Conservation (phyloP, 2,797 vertebrate genomes). For the Etheostoma perlongum region DNA sequence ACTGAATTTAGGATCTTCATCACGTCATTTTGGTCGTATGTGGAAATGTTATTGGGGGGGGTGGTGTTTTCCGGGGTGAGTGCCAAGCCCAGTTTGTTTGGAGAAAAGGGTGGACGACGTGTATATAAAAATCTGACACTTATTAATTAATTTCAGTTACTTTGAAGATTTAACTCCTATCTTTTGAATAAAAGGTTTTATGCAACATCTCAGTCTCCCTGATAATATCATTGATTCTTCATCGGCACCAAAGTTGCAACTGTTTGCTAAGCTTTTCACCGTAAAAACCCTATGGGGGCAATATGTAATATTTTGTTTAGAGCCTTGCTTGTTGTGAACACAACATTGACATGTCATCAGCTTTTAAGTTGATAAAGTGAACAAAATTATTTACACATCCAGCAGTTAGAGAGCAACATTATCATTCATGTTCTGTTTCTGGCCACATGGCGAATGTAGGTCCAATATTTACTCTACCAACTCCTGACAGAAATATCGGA, state of each 20-base stretch:
- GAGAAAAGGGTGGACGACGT: too few species aligned
- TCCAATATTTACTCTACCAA: background rate
- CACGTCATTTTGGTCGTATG: too few species aligned
- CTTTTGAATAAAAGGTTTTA: too few species aligned
- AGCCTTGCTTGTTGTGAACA: background rate
- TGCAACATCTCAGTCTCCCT: too few species aligned
- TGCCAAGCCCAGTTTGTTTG: too few species aligned
- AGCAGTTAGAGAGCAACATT: background rate
- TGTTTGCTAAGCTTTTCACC: background rate
- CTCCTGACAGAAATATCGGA: background rate
- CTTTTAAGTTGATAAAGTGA: background rate
- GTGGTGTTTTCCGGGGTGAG: too few species aligned
- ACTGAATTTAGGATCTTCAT: too few species aligned
- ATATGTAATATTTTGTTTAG: background rate
- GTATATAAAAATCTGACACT: too few species aligned
- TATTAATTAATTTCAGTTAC: too few species aligned
- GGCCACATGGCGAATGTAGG: background rate
- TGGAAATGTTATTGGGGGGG: too few species aligned
- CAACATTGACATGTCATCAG: background rate
- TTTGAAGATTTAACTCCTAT: too few species aligned
- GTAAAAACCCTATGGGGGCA: background rate
- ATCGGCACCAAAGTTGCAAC: background rate
- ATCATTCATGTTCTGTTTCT: background rate
- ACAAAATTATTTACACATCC: background rate
- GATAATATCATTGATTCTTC: too few species aligned